Evolutionary conservation across 2,797 vertebrate genomes (phyloP), one percentile per base, ranked within the genome.

Genomic region (Rhinella marina): DNA sequence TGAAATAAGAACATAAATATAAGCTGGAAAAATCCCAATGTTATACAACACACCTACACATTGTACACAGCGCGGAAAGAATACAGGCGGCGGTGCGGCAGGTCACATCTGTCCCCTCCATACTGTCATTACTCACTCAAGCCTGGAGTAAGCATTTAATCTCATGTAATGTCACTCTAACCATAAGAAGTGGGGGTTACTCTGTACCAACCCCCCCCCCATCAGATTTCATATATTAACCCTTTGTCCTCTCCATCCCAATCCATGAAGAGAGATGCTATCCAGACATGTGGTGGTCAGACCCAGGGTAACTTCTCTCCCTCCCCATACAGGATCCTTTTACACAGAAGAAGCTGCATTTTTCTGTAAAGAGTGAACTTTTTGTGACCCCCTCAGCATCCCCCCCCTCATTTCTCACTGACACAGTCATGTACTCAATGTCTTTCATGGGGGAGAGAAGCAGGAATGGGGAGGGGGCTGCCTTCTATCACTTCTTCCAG

Each of bases 281-380:
- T 89, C 70, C 88, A 89, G 88, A 89, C 88, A 89, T 86, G 87
- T 88, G 88, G 84, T 64, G 70, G 70, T 82, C 78, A 89, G 84
- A 77, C 77, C 77, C 84, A 77, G 73, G 73, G 73, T 83, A 68
- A 68, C 61, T 70, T 27, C 27, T 48, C 86, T 72, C 57, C 79
- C 83, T 76, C 84, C 88, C 84, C 25, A 81, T 70, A 82, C 57
- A 75, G 70, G 79, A 86, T 89, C 88, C 84, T 83, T 86, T 89
- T 89, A 82, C 88, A 89, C 80, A 83, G 88, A 83, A 89, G 88
- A 89, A 86, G 88, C 79, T 89, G 84, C 84, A 86, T 86, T 86
- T 89, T 89, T 89, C 75, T 89, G 59, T 89, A 83, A 77, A 76
- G 88, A 89, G 32, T 89, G 84, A 89, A 89, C 88, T 89, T 86